Evolutionary conservation across 1,140 invertebrate species (phyloP).

Genomic region (Dendroctonus valens): DNA sequence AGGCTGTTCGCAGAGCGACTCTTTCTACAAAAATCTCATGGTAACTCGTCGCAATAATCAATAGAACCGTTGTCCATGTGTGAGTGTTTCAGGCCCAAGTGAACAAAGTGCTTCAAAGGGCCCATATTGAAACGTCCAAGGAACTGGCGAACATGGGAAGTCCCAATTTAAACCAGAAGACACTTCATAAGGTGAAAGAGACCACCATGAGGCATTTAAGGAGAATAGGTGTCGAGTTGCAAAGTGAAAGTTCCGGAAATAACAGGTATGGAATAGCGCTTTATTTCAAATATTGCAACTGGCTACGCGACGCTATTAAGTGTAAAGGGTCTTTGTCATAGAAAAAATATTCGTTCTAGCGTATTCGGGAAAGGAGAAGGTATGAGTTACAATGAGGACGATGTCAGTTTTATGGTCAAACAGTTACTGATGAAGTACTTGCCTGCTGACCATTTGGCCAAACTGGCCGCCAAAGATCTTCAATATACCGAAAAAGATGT

Average conservation of each 20-base stretch:
- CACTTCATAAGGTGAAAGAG: conserved; percentile 51
- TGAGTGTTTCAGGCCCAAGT: conserved; percentile 50
- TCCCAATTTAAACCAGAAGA: conserved; percentile 41
- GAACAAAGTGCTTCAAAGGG: conserved; percentile 55
- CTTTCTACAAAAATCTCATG: conserved; percentile 66
- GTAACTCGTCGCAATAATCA: conserved; percentile 43
- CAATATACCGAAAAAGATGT: not conserved
- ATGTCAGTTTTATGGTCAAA: conserved; percentile 54
- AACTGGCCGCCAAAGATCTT: conserved; percentile 42
- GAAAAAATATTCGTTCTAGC: too few relatives aligned
- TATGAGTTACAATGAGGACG: conserved; percentile 26
- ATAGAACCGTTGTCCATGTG: not conserved
- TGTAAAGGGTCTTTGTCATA: too few relatives aligned
- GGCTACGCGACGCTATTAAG: not conserved
- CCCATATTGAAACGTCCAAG: conserved; percentile 39
- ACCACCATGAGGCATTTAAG: conserved; percentile 55
- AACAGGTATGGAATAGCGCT: conserved; percentile 17
- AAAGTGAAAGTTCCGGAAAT: conserved; percentile 26
- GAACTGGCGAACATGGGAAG: conserved; percentile 29
- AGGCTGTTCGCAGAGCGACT: conserved; percentile 61
- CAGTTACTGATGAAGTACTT: conserved; percentile 66
- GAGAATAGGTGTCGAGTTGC: conserved; percentile 53
- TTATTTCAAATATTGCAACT: not conserved
- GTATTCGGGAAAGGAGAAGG: not conserved
- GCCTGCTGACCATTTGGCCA: conserved; percentile 54